Conservation (phyloP, 37 sponge, comb jelly and placozoan species). For the Mnemiopsis leidyi region DNA sequence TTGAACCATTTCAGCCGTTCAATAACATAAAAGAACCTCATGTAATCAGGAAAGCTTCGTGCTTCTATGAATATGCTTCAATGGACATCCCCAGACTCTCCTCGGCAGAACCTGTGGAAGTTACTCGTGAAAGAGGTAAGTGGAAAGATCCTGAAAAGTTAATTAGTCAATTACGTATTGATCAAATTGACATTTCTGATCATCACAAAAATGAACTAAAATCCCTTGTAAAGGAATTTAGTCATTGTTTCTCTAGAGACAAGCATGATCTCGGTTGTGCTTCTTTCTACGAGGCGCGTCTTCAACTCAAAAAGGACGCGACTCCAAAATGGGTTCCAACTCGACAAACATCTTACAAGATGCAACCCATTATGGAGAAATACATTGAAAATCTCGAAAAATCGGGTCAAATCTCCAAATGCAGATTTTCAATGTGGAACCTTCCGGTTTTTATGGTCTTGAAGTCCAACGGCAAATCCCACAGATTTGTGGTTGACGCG, state of each 20-base stretch:
- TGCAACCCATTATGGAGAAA: constrained; percentile 21
- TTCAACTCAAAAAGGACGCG: constrained; percentile 6
- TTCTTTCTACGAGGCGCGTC: constrained; percentile 39
- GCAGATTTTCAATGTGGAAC: constrained; percentile 25
- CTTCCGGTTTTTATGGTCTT: background rate
- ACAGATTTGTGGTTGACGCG: constrained; percentile 11
- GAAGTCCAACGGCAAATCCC: background rate
- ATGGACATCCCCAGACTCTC: constrained; percentile 15
- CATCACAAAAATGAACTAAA: background rate
- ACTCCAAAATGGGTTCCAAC: constrained; percentile 38
- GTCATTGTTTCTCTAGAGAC: constrained; percentile 53
- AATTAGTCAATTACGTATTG: background rate
- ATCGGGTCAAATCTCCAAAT: constrained; percentile 10
- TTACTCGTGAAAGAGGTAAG: constrained; percentile 57
- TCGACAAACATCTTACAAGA: background rate
- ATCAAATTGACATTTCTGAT: constrained; percentile 3
- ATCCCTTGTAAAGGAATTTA: constrained; percentile 38
- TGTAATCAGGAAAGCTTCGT: background rate
- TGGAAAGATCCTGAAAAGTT: constrained; percentile 40
- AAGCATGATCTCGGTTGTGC: constrained; percentile 26
- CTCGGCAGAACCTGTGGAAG: constrained; percentile 42
- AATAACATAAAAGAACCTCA: background rate
- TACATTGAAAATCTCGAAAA: constrained; percentile 48
- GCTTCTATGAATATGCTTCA: background rate
- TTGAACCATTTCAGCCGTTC: constrained; percentile 15